Base-by-base conservation (phyloP, 2,797 vertebrate species). In the Hippopotamyrus pictus region DNA sequence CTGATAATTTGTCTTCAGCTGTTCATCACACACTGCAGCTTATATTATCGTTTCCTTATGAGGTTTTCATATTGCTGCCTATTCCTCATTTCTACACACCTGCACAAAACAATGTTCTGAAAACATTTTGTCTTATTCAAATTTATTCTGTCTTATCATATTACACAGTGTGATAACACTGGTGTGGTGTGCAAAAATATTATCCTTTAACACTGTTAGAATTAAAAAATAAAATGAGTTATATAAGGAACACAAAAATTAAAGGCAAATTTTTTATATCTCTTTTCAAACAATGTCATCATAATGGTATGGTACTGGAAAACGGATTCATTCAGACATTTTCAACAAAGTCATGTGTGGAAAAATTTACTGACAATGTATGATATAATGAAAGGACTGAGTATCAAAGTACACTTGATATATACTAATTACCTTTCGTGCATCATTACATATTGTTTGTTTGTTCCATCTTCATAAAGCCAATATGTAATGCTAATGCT, bases 41-140 rank as follows among this genome's bases (percentile, higher is more conserved):
- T 76, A 19, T 41, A 6, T 79, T 44, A 44, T 9, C 2, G 17
- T 44, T 41, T 79, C 25, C 37, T 41, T 17, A 51, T 14, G 12
- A 88, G 3, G 33, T 62, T 46, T 90, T 84, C 48, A 44, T 59
- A 17, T 69, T 50, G 65, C n/a, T 22, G 37, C 17, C 11, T 11
- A 29, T 88, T 7, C 9, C 54, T 73, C 65, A 88, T 25, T 89
- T 65, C 51, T 29, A 73, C 22, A 57, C 12, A 44, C 19, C 44
- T 86, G 50, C 25, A 86, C 22, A 33, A 33, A 57, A 86, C 25
- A 86, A 19, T 54, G 85, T 14, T 53, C n/a, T 33, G 19, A 86
- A 54, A 57, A 37, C 73, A 44, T 79, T 82, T 79, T 82, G 46
- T 88, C 88, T 88, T 51, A 88, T 19, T 46, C 37, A 79, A 46